Conservation (phyloP, 2,797 vertebrate species). For the Pelodytes ibericus region DNA sequence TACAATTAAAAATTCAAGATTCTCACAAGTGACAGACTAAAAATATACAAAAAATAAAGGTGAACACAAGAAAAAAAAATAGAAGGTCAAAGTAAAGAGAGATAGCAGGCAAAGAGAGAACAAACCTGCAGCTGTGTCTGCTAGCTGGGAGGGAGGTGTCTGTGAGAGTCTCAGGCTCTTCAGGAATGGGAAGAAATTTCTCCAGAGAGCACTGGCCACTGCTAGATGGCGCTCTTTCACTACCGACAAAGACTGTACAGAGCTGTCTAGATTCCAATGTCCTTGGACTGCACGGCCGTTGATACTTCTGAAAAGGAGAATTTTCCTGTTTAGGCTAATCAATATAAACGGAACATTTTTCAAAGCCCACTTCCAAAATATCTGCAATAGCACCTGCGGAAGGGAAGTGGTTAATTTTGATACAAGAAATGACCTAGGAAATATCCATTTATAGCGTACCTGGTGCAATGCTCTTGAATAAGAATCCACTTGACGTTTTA, state of each 20-base stretch:
- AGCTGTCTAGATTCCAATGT: conserved; percentile 61
- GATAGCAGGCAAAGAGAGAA: not conserved
- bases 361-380: not conserved
- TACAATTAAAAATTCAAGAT: not conserved
- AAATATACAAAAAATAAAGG: not conserved
- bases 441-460: not conserved
- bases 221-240: conserved; percentile 97
- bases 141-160: conserved; percentile 83
- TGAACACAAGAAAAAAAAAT: not conserved
- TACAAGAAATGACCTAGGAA: not conserved
- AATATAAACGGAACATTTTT: not conserved
- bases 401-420: not conserved
- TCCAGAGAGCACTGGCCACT: conserved; percentile 88
- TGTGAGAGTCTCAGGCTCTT: conserved; percentile 87
- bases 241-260: conserved; percentile 66
- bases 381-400: not conserved
- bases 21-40: not conserved
- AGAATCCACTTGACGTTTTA: no score
- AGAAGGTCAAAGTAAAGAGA: not conserved
- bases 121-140: conserved; percentile 93
- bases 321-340: conserved; percentile 33
- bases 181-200: conserved; percentile 90
- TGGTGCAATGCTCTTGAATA: not conserved
- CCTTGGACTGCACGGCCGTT: conserved; percentile 79
- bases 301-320: conserved; percentile 78